Evolutionary conservation across 1,140 invertebrate genomes (phyloP).

Genomic region (Panulirus ornatus): DNA sequence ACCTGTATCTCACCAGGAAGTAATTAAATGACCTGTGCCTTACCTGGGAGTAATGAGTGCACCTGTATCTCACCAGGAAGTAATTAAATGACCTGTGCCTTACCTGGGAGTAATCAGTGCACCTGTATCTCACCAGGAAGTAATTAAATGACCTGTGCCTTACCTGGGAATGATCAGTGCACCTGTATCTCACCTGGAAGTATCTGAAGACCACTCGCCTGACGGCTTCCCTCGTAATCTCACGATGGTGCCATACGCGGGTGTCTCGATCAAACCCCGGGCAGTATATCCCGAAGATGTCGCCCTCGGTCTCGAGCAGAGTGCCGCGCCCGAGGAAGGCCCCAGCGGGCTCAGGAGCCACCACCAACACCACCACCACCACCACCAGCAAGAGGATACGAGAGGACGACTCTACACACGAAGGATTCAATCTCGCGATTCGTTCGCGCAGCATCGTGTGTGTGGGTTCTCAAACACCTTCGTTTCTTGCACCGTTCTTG

Average conservation of each 20-base stretch:
- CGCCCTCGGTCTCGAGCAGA: constrained; percentile 54
- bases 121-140: neutral
- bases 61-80: too few species aligned
- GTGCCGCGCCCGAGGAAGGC: constrained; percentile 69
- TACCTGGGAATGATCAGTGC: neutral
- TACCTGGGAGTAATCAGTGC: neutral
- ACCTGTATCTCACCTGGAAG: constrained; percentile 45
- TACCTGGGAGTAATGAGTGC: neutral
- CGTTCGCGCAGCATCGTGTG: too few species aligned
- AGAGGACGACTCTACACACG: too few species aligned
- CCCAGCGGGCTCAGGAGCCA: neutral
- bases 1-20: neutral
- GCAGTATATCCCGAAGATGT: constrained; percentile 65
- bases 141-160: neutral
- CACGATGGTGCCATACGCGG: constrained; percentile 67
- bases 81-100: too few species aligned
- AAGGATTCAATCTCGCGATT: too few species aligned
- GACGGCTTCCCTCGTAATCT: constrained; percentile 66
- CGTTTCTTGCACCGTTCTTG: too few species aligned
- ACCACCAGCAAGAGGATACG: constrained; percentile 4
- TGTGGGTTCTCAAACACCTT: too few species aligned
- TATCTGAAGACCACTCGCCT: constrained; percentile 50
- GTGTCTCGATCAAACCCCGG: constrained; percentile 50
- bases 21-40: neutral
- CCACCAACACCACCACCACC: neutral